Base-by-base conservation (phyloP, 2,888 invertebrate species). In the Luperina nickerlii region DNA sequence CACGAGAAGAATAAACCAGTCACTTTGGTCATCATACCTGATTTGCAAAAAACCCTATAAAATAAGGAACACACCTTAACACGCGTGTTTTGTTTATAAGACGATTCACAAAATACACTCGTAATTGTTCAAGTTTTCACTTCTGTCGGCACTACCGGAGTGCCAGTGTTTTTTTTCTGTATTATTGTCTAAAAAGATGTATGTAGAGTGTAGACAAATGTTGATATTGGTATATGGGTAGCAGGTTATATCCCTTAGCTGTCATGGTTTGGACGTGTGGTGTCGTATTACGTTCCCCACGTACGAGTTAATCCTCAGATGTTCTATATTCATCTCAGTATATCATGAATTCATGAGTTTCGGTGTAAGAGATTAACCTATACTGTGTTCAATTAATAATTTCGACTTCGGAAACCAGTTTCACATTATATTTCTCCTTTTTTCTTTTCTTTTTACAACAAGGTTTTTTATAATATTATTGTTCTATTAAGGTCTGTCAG, bases 281-380 rank as follows among this genome's bases (percentile, higher is more conserved):
- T 87, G 81, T 87, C 72, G 87, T 85, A 72, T 85, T 82, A 88
- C 79, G 78, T 78, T 74, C 54, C 45, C 74, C 90, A 89, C 88
- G 88, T 86, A 79, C 78, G 73, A 81, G 65, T 86, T 88, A 88
- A 88, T 89, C 88, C 87, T 60, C 69, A n/a, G 77, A 77, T 87
- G 84, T 73, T 82, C 88, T 86, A 84, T 78, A 88, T 88, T 86
- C 81, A 76, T 82, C 74, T 70, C 84, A 62, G 70, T 81, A 82
- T 88, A 86, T 86, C 87, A 89, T 48, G 48, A 48, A 48, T 13
- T 48, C 48, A 45, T 72, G 88, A 82, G 71, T 86, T 83, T 88
- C 77, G 69, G 72, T 79, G 68, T 78, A 89, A 84, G 77, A 86
- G 82, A 89, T 88, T 89, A 88, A 81, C 74, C 80, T 76, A 78